Percentiles rank a stretch among this genome's conserved stretches.
Evolutionary conservation across 1,140 invertebrate species (phyloP).

Genomic region (Aphelenchoides fujianensis): DNA sequence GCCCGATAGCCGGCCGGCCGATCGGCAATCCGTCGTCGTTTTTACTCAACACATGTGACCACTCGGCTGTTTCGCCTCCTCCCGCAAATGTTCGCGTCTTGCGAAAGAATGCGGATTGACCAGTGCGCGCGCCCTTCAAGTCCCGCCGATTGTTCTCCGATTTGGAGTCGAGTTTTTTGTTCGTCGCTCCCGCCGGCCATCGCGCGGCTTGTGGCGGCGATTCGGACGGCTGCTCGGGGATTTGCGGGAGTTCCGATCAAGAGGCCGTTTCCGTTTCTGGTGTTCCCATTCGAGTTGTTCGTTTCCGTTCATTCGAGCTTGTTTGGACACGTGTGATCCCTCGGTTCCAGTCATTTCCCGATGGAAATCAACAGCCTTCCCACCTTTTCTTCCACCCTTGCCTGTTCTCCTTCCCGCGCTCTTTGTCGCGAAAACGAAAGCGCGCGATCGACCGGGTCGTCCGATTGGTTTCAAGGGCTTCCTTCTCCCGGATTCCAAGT

Average conservation of each 20-base stretch:
- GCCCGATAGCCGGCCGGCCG: not conserved
- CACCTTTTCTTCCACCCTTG: no score
- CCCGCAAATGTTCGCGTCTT: not conserved
- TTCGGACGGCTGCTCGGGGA: no score
- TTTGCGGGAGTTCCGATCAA: no score
- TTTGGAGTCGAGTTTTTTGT: not conserved
- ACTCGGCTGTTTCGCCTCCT: not conserved
- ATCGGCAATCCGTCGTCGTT: no score
- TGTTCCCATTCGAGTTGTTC: not conserved
- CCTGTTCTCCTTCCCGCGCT: no score
- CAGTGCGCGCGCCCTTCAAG: not conserved
- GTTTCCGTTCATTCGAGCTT: not conserved
- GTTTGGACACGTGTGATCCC: no score
- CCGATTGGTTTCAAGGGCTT: not conserved
- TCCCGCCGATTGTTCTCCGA: not conserved
- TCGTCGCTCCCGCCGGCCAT: not conserved
- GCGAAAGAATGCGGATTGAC: not conserved
- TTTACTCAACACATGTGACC: conserved; percentile 5
- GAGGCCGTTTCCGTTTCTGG: not conserved
- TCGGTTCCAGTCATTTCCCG: no score
- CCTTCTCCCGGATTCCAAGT: not conserved
- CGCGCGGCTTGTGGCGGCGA: no score
- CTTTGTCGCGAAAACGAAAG: no score
- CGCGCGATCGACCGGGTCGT: no score
- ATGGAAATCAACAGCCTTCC: no score